A percentile compares a stretch with the other conserved stretches of the same genome.
phyloP scores from a whole-genome alignment of 2,888 invertebrate genomes.

The Acleris emargana region DNA sequence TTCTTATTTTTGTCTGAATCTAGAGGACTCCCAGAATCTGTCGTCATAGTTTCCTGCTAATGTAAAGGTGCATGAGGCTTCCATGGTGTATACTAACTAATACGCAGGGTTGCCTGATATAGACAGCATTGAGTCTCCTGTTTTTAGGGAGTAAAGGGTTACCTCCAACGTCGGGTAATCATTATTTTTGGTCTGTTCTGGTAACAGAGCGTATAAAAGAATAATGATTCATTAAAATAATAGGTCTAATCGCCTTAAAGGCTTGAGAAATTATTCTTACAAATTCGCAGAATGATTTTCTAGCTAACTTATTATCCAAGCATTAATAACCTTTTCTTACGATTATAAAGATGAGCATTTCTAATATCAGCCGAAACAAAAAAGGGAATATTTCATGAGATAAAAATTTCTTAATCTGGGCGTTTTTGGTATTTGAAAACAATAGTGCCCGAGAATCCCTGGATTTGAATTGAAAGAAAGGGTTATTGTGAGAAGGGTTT shows the following conservation, averaged over 20 bases:
- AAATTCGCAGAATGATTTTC: constrained; percentile 51
- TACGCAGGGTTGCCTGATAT: too few relatives aligned
- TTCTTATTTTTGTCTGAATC: too few relatives aligned
- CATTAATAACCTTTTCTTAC: constrained; percentile 49
- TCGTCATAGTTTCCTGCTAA: too few relatives aligned
- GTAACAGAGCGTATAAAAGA: constrained; percentile 3
- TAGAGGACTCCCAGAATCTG: too few relatives aligned
- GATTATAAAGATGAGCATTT: constrained; percentile 39
- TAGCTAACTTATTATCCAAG: constrained; percentile 54
- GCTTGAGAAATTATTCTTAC: constrained; percentile 50
- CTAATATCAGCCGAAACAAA: constrained; percentile 26
- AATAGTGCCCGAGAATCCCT: constrained; percentile 19
- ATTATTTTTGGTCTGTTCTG: too few relatives aligned
- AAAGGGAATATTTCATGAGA: constrained; percentile 29
- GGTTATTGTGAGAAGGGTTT: not conserved
- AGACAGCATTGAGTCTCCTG: too few relatives aligned
- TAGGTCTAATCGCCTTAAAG: constrained; percentile 43
- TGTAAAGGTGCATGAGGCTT: too few relatives aligned
- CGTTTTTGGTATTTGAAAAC: constrained; percentile 21
- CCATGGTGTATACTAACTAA: too few relatives aligned
- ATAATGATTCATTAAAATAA: constrained; percentile 44
- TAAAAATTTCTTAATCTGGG: constrained; percentile 15
- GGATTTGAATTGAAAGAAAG: constrained; percentile 14
- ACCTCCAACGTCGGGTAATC: too few relatives aligned
- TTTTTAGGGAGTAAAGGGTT: too few relatives aligned